Percentiles rank a stretch among this genome's conserved stretches.
Conservation (phyloP, 2,113 vertebrate species). For the Hippoglossus stenolepis region DNA sequence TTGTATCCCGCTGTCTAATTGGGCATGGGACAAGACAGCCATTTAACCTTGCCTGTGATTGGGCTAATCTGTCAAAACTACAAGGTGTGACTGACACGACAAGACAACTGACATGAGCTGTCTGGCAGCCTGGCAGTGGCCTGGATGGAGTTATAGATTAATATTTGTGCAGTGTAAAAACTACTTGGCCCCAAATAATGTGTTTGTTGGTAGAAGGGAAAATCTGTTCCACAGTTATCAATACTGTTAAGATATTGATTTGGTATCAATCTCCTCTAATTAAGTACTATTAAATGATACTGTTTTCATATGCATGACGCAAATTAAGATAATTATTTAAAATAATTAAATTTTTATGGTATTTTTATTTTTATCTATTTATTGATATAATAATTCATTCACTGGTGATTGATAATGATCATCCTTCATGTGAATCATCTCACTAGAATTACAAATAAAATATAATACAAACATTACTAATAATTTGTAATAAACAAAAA, state of each 20-base stretch:
- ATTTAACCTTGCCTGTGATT: constrained; percentile 67
- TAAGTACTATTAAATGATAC: background rate
- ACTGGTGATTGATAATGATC: too few species aligned
- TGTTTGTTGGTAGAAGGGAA: constrained; percentile 1
- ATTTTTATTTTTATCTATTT: background rate
- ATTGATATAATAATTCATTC: too few species aligned
- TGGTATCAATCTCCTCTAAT: background rate
- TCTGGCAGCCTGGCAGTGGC: constrained; percentile 34
- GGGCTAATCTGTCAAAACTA: constrained; percentile 69
- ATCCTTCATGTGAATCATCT: too few species aligned
- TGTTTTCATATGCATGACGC: background rate
- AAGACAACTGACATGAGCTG: constrained; percentile 57
- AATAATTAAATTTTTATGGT: background rate
- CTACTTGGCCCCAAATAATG: background rate
- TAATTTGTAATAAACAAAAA: too few species aligned
- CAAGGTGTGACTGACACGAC: constrained; percentile 61
- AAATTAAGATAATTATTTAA: background rate
- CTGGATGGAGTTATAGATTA: constrained; percentile 14
- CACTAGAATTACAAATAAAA: too few species aligned
- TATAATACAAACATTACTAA: too few species aligned
- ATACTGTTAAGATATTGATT: background rate
- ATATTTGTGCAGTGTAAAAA: constrained; percentile 11
- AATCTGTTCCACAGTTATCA: constrained; percentile 17
- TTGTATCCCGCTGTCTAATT: constrained; percentile 50
- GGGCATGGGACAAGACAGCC: constrained; percentile 52